Evolutionary conservation across 2,113 vertebrate species (phyloP), one percentile per base, ranked within the genome.

Genomic region (Orthonyx spaldingii): DNA sequence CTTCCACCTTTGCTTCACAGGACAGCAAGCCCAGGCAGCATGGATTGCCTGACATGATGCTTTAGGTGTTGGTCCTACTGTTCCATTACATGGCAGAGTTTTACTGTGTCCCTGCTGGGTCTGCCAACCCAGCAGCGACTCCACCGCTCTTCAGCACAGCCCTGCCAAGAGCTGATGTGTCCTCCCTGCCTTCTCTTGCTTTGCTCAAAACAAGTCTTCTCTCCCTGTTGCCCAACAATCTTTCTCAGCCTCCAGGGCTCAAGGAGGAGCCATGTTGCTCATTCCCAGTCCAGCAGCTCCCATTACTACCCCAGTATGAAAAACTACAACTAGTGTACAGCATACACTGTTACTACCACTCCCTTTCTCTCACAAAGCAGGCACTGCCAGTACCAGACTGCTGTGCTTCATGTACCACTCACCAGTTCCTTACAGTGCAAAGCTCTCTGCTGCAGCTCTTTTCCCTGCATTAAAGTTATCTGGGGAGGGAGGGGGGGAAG

Each of bases 331-430:
- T 28, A 46, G 11, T 1, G 3, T 17, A n/a, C 0, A 2, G 68
- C 2, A 7, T 35, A 71, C 66, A 23, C 72, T 64, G 83, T 78
- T 92, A 71, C 70, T 61, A 44, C 83, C 47, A 3, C 81, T 95
- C 42, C 89, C 57, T 52, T 92, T 72, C 69, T 80, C 82, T 90
- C 84, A 52, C 71, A 77, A 82, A 93, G 39, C 86, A 87, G 66
- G 50, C 74, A 84, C n/a, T 70, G 77, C 50, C 6, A 16, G 37
- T 55, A 88, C 56, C 85, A 94, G 66, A 30, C 70, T 92, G 83
- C 89, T 76, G 42, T 75, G 53, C 63, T 72, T 84, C 89, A 76
- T 92, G 70, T 24, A 94, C 95, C 76, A 96, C 95, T 95, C 92
- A 96, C 65, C n/a, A 71, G 42, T 35, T 95, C 61, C 81, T 63